Percentiles rank a stretch among this genome's conserved stretches.
Evolutionary conservation across 2,888 invertebrate genomes (phyloP).

Genomic region (Drosophila nigricruria): DNA sequence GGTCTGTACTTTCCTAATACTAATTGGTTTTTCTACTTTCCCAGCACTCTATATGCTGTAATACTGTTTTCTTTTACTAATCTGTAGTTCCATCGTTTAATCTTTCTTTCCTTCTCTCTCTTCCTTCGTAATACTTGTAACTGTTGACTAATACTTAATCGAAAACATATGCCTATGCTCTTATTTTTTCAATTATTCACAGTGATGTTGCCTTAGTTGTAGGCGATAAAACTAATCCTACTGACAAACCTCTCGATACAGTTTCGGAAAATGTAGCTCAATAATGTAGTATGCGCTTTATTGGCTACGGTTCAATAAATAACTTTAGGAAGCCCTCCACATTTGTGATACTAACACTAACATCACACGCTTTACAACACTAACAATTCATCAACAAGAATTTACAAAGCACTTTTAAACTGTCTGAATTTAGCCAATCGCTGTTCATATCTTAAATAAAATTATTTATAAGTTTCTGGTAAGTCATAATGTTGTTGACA

Average conservation of each 20-base stretch:
- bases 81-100: conserved; percentile 24
- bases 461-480: conserved; percentile 40
- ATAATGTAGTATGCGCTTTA: conserved; percentile 33
- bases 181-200: conserved; percentile 71
- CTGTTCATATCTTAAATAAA: conserved; percentile 37
- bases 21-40: conserved; percentile 36
- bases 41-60: conserved; percentile 35
- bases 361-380: conserved; percentile 58
- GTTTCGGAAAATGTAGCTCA: conserved; percentile 81
- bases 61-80: conserved; percentile 18
- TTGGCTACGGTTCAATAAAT: conserved; percentile 26
- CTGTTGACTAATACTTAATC: conserved; percentile 58
- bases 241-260: conserved; percentile 71
- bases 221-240: conserved; percentile 65
- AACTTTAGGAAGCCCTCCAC: conserved; percentile 40
- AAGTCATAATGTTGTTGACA: conserved; percentile 49
- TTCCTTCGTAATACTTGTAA: conserved; percentile 5
- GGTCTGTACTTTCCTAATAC: conserved; percentile 33
- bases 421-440: conserved; percentile 47
- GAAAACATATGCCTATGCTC: conserved; percentile 57
- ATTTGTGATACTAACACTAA: conserved; percentile 74
- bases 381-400: conserved; percentile 55
- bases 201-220: conserved; percentile 79
- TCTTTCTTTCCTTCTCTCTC: conserved; percentile 9
- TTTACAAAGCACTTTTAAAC: conserved; percentile 37